Evolutionary conservation across 2,888 invertebrate species (phyloP).

Genomic region (Aleiodes testaceus): DNA sequence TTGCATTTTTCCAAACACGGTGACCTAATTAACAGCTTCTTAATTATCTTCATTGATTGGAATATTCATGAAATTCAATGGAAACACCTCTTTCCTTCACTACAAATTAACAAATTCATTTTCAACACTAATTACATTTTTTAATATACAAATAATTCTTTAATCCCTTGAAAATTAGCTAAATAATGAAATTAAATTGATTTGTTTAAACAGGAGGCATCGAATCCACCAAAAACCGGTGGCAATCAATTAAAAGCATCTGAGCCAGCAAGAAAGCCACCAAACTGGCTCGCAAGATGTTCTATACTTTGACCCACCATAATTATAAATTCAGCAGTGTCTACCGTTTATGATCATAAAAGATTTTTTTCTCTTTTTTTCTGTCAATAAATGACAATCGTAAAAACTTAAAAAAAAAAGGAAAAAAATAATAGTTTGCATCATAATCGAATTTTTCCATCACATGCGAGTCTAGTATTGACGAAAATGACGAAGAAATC

Average conservation of each 20-base stretch:
- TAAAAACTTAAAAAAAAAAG: constrained; percentile 52
- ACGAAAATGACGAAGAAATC: constrained; percentile 38
- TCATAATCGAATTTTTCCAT: constrained; percentile 48
- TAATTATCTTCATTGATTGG: too few relatives aligned
- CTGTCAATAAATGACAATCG: constrained; percentile 64
- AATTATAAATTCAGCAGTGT: constrained; percentile 61
- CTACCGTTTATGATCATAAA: constrained; percentile 63
- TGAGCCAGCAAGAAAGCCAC: constrained; percentile 86
- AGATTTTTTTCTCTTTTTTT: constrained; percentile 64
- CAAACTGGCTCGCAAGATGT: constrained; percentile 91
- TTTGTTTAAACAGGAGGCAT: constrained; percentile 82
- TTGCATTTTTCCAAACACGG: too few relatives aligned
- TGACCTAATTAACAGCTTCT: too few relatives aligned
- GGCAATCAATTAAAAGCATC: constrained; percentile 84
- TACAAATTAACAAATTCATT: too few relatives aligned
- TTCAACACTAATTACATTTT: not conserved
- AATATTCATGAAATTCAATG: too few relatives aligned
- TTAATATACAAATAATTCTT: not conserved
- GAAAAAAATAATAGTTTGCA: constrained; percentile 35
- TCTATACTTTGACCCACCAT: constrained; percentile 86
- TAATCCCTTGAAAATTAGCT: not conserved
- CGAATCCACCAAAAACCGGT: constrained; percentile 89
- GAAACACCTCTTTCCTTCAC: too few relatives aligned
- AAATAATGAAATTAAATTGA: constrained; percentile 27
- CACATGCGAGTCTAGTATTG: constrained; percentile 45